Conservation (phyloP, 2,113 vertebrate genomes). For the Paraplagusia blochii region DNA sequence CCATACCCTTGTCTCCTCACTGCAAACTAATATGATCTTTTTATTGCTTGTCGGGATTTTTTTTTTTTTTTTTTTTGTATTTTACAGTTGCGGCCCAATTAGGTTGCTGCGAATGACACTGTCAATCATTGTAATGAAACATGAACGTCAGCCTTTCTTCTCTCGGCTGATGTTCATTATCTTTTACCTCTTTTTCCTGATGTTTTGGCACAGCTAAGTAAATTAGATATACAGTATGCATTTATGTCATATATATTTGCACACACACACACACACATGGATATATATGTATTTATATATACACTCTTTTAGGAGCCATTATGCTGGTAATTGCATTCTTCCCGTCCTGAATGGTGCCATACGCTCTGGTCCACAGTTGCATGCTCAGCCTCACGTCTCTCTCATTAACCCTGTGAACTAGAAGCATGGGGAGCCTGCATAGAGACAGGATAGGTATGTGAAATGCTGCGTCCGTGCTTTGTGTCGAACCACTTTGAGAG, state of each 20-base stretch:
- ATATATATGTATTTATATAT: too few species aligned
- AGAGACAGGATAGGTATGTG: conserved; percentile 33
- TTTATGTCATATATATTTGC: too few species aligned
- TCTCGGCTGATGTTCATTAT: conserved; percentile 22
- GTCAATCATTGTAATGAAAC: conserved; percentile 54
- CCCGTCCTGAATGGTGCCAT: conserved; percentile 9
- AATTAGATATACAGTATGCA: too few species aligned
- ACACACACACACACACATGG: too few species aligned
- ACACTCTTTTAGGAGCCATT: background rate
- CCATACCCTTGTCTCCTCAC: conserved; percentile 16
- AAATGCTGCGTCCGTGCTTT: conserved; percentile 6
- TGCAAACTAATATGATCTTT: conserved; percentile 17
- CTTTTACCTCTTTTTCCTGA: conserved; percentile 7
- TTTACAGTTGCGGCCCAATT: conserved; percentile 38
- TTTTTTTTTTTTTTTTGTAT: conserved; percentile 38
- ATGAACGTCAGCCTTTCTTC: conserved; percentile 41
- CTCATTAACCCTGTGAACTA: conserved; percentile 39
- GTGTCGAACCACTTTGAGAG: conserved; percentile 4
- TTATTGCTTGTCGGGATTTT: conserved; percentile 10
- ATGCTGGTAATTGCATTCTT: conserved; percentile 26
- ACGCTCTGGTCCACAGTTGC: conserved; percentile 3
- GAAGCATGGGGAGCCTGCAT: conserved; percentile 15
- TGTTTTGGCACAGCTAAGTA: background rate
- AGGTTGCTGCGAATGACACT: conserved; percentile 27
- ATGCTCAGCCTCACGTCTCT: conserved; percentile 32